Evolutionary conservation across 2,797 vertebrate genomes (phyloP).

Genomic region (Peromyscus aztecus): DNA sequence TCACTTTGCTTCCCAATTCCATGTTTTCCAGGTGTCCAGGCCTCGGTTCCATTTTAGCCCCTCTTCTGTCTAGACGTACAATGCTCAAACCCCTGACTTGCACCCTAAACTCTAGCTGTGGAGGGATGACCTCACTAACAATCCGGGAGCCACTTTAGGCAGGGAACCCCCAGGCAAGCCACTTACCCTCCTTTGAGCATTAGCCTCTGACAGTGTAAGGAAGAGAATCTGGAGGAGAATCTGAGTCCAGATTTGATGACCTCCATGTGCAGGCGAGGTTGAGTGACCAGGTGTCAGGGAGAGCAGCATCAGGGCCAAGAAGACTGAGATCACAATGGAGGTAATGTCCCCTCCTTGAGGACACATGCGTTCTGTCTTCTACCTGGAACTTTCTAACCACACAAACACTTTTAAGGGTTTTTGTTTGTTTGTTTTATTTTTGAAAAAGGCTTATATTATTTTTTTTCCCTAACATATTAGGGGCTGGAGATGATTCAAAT

Average conservation of each 20-base stretch:
- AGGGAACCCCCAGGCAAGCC: not conserved
- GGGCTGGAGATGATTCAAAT: not conserved
- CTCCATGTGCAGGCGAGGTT: not conserved
- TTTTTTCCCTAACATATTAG: not conserved
- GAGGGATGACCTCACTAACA: not conserved
- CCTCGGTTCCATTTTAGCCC: not conserved
- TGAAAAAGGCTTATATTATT: not conserved
- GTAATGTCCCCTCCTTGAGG: not conserved
- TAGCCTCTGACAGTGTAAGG: not conserved
- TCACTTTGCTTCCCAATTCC: not conserved
- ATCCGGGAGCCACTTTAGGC: not conserved
- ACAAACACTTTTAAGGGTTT: not conserved
- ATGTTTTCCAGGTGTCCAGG: not conserved
- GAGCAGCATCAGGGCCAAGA: not conserved
- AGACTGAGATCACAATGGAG: not conserved
- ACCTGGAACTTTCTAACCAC: not conserved
- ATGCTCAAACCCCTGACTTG: not conserved
- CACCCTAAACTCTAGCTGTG: not conserved
- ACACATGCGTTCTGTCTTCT: not conserved
- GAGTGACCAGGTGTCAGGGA: not conserved
- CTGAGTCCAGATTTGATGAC: not conserved
- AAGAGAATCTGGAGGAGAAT: not conserved
- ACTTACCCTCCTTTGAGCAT: not conserved
- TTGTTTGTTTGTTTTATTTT: not conserved
- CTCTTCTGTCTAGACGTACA: not conserved